Evolutionary conservation across 2,888 invertebrate species (phyloP).

Genomic region (Sminthurinus aureus): DNA sequence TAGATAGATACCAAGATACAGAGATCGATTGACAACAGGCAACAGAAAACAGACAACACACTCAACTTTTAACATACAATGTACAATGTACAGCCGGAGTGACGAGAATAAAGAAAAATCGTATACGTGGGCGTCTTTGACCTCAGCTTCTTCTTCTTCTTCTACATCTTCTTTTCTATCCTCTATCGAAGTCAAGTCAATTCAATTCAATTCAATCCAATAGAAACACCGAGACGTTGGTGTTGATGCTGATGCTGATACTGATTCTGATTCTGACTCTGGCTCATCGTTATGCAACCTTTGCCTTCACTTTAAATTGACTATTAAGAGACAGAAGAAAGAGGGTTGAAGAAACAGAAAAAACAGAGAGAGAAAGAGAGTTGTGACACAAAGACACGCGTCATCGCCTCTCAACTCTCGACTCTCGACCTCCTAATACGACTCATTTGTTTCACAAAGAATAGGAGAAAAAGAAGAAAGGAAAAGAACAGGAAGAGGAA

Average conservation of each 20-base stretch:
- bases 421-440: slow-evolving; percentile 59
- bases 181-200: background rate
- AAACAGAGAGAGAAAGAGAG: slow-evolving; percentile 27
- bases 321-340: slow-evolving; percentile 39
- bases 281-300: slow-evolving; percentile 42
- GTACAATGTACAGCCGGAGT: too few species aligned
- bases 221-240: background rate
- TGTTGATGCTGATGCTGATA: too few species aligned
- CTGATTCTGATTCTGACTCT: too few species aligned
- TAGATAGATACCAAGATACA: background rate
- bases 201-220: background rate
- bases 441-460: slow-evolving; percentile 58
- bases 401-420: slow-evolving; percentile 58
- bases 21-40: slow-evolving; percentile 30
- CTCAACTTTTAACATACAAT: slow-evolving; percentile 34
- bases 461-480: slow-evolving; percentile 7
- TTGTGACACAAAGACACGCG: slow-evolving; percentile 56
- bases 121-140: slow-evolving; percentile 42
- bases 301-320: slow-evolving; percentile 45
- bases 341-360: slow-evolving; percentile 40
- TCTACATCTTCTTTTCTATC: background rate
- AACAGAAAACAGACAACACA: background rate
- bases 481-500: background rate
- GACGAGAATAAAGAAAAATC: slow-evolving; percentile 5
- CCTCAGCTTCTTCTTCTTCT: slow-evolving; percentile 27